phyloP scores from a whole-genome alignment of 2,888 invertebrate genomes.

The Bimastos eiseni region DNA sequence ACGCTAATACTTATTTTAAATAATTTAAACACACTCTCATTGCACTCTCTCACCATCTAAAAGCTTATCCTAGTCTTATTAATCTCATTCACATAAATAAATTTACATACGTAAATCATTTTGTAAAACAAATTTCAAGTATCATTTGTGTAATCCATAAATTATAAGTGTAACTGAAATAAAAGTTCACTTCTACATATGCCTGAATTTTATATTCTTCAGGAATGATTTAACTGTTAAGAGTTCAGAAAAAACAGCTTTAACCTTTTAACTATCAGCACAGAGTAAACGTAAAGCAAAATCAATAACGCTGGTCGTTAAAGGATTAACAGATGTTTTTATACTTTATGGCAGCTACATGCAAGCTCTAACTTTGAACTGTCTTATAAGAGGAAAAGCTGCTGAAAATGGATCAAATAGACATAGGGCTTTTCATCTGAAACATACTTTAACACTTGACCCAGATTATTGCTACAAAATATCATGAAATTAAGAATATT shows the following conservation, averaged over 20 bases:
- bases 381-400: background rate
- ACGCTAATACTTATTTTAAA: background rate
- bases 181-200: too few species aligned
- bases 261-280: too few species aligned
- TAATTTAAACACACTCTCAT: background rate
- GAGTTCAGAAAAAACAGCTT: too few species aligned
- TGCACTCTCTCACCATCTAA: background rate
- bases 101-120: background rate
- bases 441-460: background rate
- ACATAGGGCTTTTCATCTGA: background rate
- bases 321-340: background rate
- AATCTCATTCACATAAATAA: background rate
- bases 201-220: background rate
- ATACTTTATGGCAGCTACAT: background rate
- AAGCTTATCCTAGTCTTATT: background rate
- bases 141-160: background rate
- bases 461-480: background rate
- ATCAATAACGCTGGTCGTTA: too few species aligned
- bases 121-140: background rate
- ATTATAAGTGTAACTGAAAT: background rate
- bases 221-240: background rate
- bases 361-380: background rate
- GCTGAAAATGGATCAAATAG: background rate
- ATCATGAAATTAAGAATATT: background rate
- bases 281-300: too few species aligned